Conservation (phyloP, 2,888 invertebrate genomes). For the Limnephilus auricula region DNA sequence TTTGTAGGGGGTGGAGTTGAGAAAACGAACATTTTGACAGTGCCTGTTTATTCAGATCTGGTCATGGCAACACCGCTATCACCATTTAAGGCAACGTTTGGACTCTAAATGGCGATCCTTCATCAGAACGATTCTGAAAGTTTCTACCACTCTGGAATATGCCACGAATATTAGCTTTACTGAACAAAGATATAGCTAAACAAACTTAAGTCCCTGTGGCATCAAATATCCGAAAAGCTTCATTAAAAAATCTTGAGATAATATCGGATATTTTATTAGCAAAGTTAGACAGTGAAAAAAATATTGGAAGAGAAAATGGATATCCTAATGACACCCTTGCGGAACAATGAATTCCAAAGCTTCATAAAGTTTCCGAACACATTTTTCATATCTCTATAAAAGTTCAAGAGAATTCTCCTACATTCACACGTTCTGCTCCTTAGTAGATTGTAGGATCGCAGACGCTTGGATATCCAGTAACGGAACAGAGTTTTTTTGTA, state of each 20-base stretch:
- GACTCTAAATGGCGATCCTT: too few species aligned
- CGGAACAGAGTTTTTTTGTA: not conserved
- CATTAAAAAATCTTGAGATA: conserved; percentile 16
- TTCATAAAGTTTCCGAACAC: conserved; percentile 66
- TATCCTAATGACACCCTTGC: conserved; percentile 55
- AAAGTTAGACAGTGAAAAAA: conserved; percentile 31
- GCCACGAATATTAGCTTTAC: not conserved
- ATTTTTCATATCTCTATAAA: conserved; percentile 67
- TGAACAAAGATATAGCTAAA: not conserved
- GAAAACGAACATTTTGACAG: too few species aligned
- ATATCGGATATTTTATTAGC: conserved; percentile 28
- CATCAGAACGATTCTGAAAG: too few species aligned
- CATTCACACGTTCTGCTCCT: conserved; percentile 64
- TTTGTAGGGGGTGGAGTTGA: too few species aligned
- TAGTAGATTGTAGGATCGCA: not conserved
- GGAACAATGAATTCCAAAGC: conserved; percentile 64
- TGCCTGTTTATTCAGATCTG: too few species aligned
- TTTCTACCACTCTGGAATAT: too few species aligned
- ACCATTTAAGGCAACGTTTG: too few species aligned
- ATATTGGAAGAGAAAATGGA: conserved; percentile 44
- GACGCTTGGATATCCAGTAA: not conserved
- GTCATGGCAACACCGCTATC: too few species aligned
- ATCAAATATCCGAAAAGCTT: not conserved
- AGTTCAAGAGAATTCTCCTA: conserved; percentile 64
- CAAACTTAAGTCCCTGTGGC: not conserved